Evolutionary conservation across 92 coral and sea anemone genomes (phyloP).

Genomic region (Blastomussa wellsi): DNA sequence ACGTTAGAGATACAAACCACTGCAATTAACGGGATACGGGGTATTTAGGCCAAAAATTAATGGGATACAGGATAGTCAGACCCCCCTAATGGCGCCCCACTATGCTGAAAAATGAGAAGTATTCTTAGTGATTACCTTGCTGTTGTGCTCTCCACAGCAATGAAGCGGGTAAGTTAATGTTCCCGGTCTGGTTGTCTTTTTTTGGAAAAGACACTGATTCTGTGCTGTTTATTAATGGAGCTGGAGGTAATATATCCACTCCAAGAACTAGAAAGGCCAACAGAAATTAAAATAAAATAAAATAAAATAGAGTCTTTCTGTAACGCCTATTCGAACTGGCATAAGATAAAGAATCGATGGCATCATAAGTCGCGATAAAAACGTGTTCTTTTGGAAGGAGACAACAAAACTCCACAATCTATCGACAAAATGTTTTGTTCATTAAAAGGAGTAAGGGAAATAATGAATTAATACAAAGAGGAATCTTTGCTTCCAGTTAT

Average conservation of each 20-base stretch:
- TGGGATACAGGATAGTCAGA: no score
- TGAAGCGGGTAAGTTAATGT: conserved; percentile 38
- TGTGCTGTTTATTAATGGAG: not conserved
- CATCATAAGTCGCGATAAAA: no score
- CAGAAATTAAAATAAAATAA: not conserved
- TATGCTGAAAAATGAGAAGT: not conserved
- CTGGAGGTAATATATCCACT: conserved; percentile 40
- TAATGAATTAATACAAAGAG: not conserved
- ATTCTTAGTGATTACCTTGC: not conserved
- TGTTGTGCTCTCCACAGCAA: conserved; percentile 34
- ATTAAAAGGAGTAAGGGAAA: not conserved
- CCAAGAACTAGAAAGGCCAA: conserved; percentile 26
- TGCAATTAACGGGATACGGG: no score
- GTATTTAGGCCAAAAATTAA: no score
- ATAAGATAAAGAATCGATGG: no score
- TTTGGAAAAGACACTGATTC: conserved; percentile 37
- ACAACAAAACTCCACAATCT: not conserved
- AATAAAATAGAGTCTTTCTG: not conserved
- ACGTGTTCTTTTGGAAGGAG: not conserved
- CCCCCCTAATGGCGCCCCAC: no score
- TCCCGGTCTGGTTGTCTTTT: conserved; percentile 11
- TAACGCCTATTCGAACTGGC: not conserved
- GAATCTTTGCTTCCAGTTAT: not conserved
- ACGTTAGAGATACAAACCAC: no score
- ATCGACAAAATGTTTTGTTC: not conserved